Evolutionary conservation across 2,113 vertebrate genomes (phyloP), one percentile per base, ranked within the genome.

Genomic region (Menidia beryllina): DNA sequence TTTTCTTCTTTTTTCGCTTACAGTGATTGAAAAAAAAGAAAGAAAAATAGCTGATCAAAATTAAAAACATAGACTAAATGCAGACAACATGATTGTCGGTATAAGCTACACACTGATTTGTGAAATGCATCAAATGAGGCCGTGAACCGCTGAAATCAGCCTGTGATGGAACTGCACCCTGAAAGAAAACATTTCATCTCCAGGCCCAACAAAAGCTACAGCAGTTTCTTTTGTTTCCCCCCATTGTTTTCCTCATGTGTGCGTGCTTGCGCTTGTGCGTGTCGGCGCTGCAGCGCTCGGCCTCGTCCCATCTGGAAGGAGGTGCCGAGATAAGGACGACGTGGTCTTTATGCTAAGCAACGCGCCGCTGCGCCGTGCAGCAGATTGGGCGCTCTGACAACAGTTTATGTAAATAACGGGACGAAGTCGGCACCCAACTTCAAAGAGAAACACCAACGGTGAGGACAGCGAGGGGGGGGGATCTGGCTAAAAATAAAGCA

Each of bases 361-460:
- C 77, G 41, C 51, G 73, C 79, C 50, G 69, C 73, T 85, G 72
- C 81, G 75, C 79, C 38, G 39, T 83, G 82, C 81, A 7, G 55
- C 69, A 83, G 84, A 84, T 88, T 90, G 89, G 90, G 91, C 86
- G 56, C 74, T 58, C 80, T 87, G 93, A 90, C 91, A 91, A 90
- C 90, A 88, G 86, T 92, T 93, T 94, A 93, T 93, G 91, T 91
- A 91, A 93, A 93, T 91, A 91, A 86, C 87, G 58, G n/a, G 77
- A 84, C 88, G 81, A 90, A 80, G 75, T 77, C 59, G 25, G 62
- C 43, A 38, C 81, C 79, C 80, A 85, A 79, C 83, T 86, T 68
- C 1, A n/a, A 61, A 77, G 54, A 45, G n/a, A 70, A 64, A 55
- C 51, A 51, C 60, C 25, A 34, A 27, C 48, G 7, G n/a, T 8